Percentiles rank a stretch among this genome's conserved stretches.
These are phyloP conservation scores for Sesia apiformis DNA, from an alignment of 2,888 invertebrate species.

Conservation along the genomic window DNA sequence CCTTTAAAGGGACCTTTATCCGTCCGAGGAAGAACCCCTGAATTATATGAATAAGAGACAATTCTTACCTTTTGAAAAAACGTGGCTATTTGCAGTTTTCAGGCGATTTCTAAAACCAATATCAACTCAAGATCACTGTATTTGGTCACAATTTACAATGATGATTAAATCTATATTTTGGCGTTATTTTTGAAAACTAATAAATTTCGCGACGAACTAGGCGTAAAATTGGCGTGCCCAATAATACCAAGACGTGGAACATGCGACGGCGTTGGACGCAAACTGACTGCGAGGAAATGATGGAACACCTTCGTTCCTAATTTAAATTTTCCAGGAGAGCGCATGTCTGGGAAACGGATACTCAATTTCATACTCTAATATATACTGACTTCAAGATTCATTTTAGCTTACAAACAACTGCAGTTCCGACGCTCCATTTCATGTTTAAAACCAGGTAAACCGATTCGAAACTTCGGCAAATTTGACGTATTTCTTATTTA, in stretches of 20 bases:
- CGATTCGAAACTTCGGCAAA: conserved; percentile 9
- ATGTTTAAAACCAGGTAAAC: conserved; percentile 26
- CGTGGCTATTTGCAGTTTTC: neutral
- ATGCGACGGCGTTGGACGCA: neutral
- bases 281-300: conserved; percentile 28
- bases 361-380: conserved; percentile 5
- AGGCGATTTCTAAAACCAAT: neutral
- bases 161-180: too few relatives aligned
- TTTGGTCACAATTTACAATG: too few relatives aligned
- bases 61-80: neutral
- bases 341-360: conserved; percentile 15
- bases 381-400: rapidly evolving
- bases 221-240: too few relatives aligned
- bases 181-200: too few relatives aligned
- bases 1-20: conserved; percentile 13
- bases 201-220: too few relatives aligned
- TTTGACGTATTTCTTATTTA: conserved; percentile 16
- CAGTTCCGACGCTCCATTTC: conserved; percentile 1
- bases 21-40: neutral
- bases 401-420: conserved; percentile 1
- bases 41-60: neutral
- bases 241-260: too few relatives aligned
- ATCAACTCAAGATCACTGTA: too few relatives aligned
- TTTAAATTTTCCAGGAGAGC: conserved; percentile 23
- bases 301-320: conserved; percentile 37